These are phyloP conservation scores for Sandelia bainsii DNA, from an alignment of 2,797 vertebrate genomes.

Conservation along the genomic window DNA sequence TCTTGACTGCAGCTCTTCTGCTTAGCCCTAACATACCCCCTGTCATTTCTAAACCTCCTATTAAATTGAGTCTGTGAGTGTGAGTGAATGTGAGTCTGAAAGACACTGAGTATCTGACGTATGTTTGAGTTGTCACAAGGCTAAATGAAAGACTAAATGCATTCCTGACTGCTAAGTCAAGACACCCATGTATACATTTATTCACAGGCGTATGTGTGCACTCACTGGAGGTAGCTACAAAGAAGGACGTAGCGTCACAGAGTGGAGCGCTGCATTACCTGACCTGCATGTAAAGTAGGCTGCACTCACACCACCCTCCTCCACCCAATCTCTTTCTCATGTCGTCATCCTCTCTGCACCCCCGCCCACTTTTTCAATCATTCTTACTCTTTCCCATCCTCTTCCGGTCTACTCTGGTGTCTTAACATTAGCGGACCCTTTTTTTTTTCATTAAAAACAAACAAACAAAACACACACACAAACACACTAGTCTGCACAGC, in stretches of 20 bases:
- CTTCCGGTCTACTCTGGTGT: conserved; percentile 28
- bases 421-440: conserved; percentile 35
- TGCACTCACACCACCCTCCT: conserved; percentile 67
- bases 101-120: conserved; percentile 13
- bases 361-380: conserved; percentile 43
- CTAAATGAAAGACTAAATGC: conserved; percentile 12
- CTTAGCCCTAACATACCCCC: conserved; percentile 24
- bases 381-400: conserved; percentile 49
- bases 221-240: conserved; percentile 42
- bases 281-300: conserved; percentile 86
- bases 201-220: conserved; percentile 19
- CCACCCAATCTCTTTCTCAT: conserved; percentile 67
- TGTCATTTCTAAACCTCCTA: conserved; percentile 36
- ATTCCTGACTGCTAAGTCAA: conserved; percentile 9
- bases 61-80: conserved; percentile 40
- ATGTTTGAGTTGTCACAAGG: conserved; percentile 34
- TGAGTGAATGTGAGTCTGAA: not conserved
- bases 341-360: conserved; percentile 72
- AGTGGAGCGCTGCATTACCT: conserved; percentile 77
- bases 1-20: conserved; percentile 18
- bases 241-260: conserved; percentile 67
- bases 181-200: conserved; percentile 7
- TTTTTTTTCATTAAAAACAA: conserved; percentile 2
- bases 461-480: conserved; percentile 22
- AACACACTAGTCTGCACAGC: conserved; percentile 20